Conservation (phyloP, 1,140 invertebrate genomes). For the Formica selysi region DNA sequence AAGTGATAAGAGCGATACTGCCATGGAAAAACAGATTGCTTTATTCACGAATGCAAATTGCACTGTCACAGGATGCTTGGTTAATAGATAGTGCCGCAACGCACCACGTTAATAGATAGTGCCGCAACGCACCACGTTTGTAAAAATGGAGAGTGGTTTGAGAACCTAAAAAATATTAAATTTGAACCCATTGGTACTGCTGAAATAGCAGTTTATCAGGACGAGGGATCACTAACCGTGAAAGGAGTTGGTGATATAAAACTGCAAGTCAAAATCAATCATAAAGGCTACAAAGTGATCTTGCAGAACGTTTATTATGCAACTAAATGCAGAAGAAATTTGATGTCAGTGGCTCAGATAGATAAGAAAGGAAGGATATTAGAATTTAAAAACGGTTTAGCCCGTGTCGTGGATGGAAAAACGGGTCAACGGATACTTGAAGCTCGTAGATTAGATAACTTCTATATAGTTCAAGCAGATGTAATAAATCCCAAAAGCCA, state of each 20-base stretch:
- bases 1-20: neutral
- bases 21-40: neutral
- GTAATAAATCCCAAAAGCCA: neutral
- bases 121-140: constrained; percentile 10
- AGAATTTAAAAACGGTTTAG: neutral
- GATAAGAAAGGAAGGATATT: neutral
- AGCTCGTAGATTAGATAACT: neutral
- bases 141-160: constrained; percentile 26
- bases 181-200: constrained; percentile 5
- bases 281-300: no score
- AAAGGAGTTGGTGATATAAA: neutral
- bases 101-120: constrained; percentile 19
- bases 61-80: constrained; percentile 7
- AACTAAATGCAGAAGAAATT: constrained; percentile 1
- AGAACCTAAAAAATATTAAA: neutral
- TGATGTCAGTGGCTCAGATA: neutral
- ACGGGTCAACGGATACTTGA: neutral
- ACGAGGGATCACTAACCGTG: neutral
- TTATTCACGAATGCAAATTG: neutral
- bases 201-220: neutral
- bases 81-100: constrained; percentile 27
- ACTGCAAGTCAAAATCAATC: no score
- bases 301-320: neutral
- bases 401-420: neutral
- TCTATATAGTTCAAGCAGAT: constrained; percentile 10